These are phyloP conservation scores for Myodes glareolus DNA, from an alignment of 2,113 vertebrate genomes.

Conservation along the genomic window DNA sequence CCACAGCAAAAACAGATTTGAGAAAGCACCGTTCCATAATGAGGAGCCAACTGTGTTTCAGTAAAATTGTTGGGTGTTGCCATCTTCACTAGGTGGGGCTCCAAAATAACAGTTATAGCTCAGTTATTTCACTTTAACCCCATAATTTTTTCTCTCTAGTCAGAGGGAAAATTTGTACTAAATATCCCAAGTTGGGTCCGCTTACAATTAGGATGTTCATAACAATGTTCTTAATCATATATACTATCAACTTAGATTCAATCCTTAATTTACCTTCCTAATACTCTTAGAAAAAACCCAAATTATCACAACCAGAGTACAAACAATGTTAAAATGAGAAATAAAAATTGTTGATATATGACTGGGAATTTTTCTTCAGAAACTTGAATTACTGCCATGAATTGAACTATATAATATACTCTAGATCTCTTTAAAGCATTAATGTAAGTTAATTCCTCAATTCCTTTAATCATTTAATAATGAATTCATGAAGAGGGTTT, in stretches of 20 bases:
- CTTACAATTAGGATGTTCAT: background rate
- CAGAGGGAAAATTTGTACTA: background rate
- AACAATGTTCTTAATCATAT: background rate
- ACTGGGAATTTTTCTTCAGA: background rate
- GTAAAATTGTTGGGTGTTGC: background rate
- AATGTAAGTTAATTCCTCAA: background rate
- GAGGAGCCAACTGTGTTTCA: background rate
- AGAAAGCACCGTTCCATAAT: background rate
- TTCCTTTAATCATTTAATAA: background rate
- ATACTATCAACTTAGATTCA: background rate
- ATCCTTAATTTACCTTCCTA: background rate
- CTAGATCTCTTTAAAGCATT: background rate
- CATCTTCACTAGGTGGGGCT: background rate
- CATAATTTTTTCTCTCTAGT: background rate
- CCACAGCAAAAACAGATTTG: background rate
- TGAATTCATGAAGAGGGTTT: background rate
- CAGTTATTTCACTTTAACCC: background rate
- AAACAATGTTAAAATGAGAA: background rate
- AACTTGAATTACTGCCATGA: background rate
- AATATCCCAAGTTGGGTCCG: background rate
- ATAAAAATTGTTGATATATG: background rate
- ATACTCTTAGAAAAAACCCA: background rate
- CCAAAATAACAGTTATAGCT: background rate
- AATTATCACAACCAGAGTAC: background rate
- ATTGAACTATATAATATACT: background rate